phyloP scores from a whole-genome alignment of 2,113 vertebrate species.

The Serilophus lunatus region DNA sequence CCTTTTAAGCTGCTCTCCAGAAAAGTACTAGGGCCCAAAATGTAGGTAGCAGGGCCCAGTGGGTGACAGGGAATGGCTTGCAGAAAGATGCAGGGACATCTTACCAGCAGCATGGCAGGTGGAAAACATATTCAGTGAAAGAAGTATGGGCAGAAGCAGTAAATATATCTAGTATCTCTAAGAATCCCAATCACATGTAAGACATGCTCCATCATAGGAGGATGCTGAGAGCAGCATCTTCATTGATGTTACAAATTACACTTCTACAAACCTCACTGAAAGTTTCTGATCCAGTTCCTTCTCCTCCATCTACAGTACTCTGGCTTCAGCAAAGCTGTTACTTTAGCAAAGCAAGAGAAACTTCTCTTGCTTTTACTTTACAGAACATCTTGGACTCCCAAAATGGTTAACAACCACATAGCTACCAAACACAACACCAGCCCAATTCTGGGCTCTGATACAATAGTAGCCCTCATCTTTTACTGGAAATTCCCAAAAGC shows the following conservation, averaged over 20 bases:
- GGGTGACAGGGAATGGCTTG: background rate
- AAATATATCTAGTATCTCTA: background rate
- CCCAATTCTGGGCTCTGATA: background rate
- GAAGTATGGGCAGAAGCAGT: background rate
- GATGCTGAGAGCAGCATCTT: background rate
- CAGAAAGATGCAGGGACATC: background rate
- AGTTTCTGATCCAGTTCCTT: background rate
- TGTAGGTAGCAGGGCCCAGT: background rate
- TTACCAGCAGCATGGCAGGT: rapidly evolving
- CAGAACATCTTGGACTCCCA: background rate
- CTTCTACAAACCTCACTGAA: background rate
- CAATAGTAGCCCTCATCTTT: background rate
- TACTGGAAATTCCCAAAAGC: background rate
- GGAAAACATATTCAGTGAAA: background rate
- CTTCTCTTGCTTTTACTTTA: background rate
- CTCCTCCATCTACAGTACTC: background rate
- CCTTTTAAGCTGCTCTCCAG: background rate
- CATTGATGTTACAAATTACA: background rate
- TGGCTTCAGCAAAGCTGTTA: background rate
- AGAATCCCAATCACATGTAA: background rate
- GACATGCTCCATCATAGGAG: background rate
- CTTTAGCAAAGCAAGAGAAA: too few species aligned
- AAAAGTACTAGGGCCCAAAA: background rate
- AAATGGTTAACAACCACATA: background rate
- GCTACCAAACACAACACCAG: background rate